Percentiles rank a stretch among this genome's conserved stretches.
Conservation (phyloP, 2,113 vertebrate species). For the Ciconia boyciana region DNA sequence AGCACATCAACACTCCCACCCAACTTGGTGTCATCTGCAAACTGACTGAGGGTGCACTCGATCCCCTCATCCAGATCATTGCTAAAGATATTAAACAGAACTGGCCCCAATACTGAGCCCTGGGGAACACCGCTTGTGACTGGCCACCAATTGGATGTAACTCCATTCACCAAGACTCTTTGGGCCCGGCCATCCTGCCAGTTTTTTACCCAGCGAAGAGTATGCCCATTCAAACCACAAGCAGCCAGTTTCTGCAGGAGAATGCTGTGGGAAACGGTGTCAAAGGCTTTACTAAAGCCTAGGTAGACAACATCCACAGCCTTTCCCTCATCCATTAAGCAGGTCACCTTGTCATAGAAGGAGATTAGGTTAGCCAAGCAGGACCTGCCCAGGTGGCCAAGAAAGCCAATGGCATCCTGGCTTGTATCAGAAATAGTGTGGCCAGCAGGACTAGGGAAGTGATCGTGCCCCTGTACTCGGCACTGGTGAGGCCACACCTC, state of each 20-base stretch:
- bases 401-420: no score
- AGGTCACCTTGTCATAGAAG: background rate
- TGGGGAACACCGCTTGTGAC: background rate
- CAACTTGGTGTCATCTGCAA: no score
- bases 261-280: background rate
- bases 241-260: background rate
- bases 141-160: rapidly evolving
- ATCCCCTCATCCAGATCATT: no score
- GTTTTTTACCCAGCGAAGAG: background rate
- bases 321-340: background rate
- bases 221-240: background rate
- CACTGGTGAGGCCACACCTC: no score
- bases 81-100: background rate
- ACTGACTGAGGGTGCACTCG: no score
- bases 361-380: background rate
- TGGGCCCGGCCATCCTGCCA: no score
- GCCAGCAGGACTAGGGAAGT: no score
- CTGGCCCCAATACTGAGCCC: background rate
- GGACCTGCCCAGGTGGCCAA: background rate
- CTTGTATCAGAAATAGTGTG: no score
- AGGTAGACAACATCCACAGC: background rate
- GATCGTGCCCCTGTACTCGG: no score
- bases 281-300: background rate
- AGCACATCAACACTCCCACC: no score
- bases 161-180: background rate